Base-by-base conservation (phyloP, 2,888 invertebrate genomes). In the Cantharis nigra region DNA sequence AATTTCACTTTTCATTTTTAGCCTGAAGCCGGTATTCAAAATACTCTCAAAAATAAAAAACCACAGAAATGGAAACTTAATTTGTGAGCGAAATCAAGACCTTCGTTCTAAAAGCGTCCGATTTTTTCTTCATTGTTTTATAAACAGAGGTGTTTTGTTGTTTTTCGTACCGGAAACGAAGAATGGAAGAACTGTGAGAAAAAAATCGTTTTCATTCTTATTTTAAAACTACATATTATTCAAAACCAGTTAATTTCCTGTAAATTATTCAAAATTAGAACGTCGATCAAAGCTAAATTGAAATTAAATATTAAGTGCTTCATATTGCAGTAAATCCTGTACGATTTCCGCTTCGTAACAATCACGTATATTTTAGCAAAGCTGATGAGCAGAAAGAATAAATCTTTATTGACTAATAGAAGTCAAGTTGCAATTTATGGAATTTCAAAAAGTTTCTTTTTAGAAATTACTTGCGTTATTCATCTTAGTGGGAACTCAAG, bases 1-100 rank as follows among this genome's bases (percentile, higher is more conserved):
- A 74, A 28, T 74, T 74, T 74, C 74, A 33, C 65, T 63, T 63
- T 49, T n/a, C 33, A n/a, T n/a, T 49, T 71, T 67, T 67, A 26
- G 65, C 23, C 65, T 10, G 26, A n/a, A n/a, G 65, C 23, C 2
- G n/a, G n/a, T 9, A n/a, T 49, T n/a, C n/a, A n/a, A 49, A 49
- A 49, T 49, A 49, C n/a, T n/a, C 49, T 49, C 49, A 49, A 49
- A 49, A 49, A 49, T 33, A 13, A 33, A 30, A 5, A 33, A 13
- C n/a, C n/a, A 49, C 5, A n/a, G n/a, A 49, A 49, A 49, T 49
- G n/a, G 49, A 49, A n/a, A n/a, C 49, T n/a, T 49, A 49, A 49
- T 49, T 49, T 9, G n/a, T 9, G n/a, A n/a, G 3, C 13, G 13
- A 49, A 49, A 49, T n/a, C 49, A 49, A 49, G 49, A 49, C 49